Evolutionary conservation across 2,888 invertebrate genomes (phyloP).

Genomic region (Prionchulus punctatus): DNA sequence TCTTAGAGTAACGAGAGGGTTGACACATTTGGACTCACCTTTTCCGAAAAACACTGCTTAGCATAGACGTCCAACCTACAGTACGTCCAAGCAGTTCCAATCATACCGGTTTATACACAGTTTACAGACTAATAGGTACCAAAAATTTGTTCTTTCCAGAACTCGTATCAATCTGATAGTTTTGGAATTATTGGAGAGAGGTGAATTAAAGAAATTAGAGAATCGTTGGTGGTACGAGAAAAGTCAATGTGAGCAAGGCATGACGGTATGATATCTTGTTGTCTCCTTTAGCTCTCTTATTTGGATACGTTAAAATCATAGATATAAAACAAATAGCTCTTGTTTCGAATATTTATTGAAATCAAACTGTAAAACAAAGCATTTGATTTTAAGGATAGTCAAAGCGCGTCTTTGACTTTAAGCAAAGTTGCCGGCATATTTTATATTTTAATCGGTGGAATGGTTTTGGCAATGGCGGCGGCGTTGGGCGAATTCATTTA

Average conservation of each 20-base stretch:
- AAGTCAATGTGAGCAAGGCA: constrained; percentile 33
- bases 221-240: constrained; percentile 83
- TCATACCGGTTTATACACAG: too few species aligned
- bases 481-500: constrained; percentile 11
- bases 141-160: constrained; percentile 11
- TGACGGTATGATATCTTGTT: constrained; percentile 5
- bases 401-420: constrained; percentile 66
- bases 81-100: too few species aligned
- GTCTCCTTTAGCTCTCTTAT: not conserved
- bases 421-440: constrained; percentile 95
- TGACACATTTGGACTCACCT: too few species aligned
- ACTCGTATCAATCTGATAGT: constrained; percentile 9
- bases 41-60: too few species aligned
- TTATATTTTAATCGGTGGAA: constrained; percentile 81
- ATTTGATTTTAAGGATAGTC: constrained; percentile 45
- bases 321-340: not conserved
- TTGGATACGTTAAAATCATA: not conserved
- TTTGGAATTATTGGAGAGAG: constrained; percentile 56
- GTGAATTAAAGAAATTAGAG: constrained; percentile 65
- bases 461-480: constrained; percentile 49
- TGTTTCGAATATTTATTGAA: too few species aligned
- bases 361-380: not conserved
- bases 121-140: too few species aligned
- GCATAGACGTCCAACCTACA: too few species aligned
- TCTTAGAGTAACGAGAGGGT: too few species aligned